These are phyloP conservation scores for Aleiodes leptofemur DNA, from an alignment of 2,888 invertebrate species.

Conservation along the genomic window DNA sequence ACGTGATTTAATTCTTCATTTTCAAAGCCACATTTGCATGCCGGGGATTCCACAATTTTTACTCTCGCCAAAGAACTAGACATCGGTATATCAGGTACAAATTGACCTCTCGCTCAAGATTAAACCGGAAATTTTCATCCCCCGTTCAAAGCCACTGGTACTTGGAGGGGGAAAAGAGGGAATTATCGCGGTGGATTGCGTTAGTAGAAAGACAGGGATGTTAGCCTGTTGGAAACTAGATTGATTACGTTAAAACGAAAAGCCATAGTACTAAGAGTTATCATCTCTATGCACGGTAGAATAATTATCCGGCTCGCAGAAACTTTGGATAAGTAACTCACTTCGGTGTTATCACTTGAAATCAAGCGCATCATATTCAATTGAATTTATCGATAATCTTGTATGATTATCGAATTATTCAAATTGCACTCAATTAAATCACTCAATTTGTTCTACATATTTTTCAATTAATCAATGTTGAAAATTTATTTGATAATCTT, in stretches of 20 bases:
- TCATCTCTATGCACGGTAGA: slow-evolving; percentile 60
- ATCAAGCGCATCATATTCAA: neutral
- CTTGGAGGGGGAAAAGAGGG: slow-evolving; percentile 41
- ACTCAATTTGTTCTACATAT: neutral
- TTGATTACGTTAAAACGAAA: slow-evolving; percentile 63
- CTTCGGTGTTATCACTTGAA: slow-evolving; percentile 12
- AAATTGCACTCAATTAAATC: neutral
- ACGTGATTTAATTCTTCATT: too few relatives aligned
- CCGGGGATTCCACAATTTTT: too few relatives aligned
- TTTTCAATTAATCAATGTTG: neutral
- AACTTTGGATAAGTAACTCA: slow-evolving; percentile 66
- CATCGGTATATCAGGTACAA: slow-evolving; percentile 53
- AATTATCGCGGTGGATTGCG: slow-evolving; percentile 34
- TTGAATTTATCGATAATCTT: neutral
- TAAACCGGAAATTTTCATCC: slow-evolving; percentile 61
- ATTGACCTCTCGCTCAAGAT: slow-evolving; percentile 57
- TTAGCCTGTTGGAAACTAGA: slow-evolving; percentile 55
- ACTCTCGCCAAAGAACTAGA: too few relatives aligned
- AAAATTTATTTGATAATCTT: slow-evolving; percentile 9
- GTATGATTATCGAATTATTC: neutral
- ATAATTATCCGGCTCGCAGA: slow-evolving; percentile 70
- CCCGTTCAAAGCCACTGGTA: slow-evolving; percentile 57
- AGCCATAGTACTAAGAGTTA: slow-evolving; percentile 36
- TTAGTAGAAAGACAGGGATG: slow-evolving; percentile 46
- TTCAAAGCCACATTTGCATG: too few relatives aligned